A percentile compares a stretch with the other conserved stretches of the same genome.
Evolutionary conservation across 2,113 vertebrate genomes (phyloP).

Genomic region (Salminus brasiliensis): DNA sequence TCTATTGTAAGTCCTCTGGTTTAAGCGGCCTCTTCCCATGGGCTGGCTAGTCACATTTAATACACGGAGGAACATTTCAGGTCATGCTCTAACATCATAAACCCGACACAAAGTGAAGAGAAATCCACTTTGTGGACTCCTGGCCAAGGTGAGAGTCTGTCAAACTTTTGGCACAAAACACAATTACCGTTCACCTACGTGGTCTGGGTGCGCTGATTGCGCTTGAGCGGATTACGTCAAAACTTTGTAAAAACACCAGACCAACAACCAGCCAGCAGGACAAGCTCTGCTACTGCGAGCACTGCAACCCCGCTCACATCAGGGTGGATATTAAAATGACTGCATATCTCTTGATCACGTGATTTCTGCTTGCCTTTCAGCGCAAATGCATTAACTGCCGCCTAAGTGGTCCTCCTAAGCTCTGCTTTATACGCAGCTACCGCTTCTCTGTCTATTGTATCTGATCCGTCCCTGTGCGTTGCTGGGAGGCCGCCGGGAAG

Average conservation of each 20-base stretch:
- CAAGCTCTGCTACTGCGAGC: neutral
- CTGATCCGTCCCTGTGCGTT: neutral
- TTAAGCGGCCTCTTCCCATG: neutral
- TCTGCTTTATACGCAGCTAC: neutral
- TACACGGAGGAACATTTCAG: neutral
- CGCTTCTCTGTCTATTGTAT: constrained; percentile 3
- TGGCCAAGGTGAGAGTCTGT: neutral
- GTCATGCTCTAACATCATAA: constrained; percentile 14
- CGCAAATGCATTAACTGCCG: neutral
- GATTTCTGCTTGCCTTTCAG: neutral
- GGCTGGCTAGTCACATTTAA: neutral
- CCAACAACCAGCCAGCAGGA: neutral
- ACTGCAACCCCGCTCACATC: no score
- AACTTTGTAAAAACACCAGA: neutral
- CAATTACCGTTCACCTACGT: neutral
- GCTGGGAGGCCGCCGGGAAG: neutral
- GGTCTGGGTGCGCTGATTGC: neutral
- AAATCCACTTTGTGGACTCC: neutral
- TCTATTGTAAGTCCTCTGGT: neutral
- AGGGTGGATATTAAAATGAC: neutral
- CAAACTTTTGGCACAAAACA: neutral
- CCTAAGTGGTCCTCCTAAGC: neutral
- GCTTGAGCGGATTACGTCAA: neutral
- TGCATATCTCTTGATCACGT: neutral
- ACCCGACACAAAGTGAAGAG: constrained; percentile 16